Conservation (phyloP, 2,113 vertebrate species). For the Lates calcarifer region DNA sequence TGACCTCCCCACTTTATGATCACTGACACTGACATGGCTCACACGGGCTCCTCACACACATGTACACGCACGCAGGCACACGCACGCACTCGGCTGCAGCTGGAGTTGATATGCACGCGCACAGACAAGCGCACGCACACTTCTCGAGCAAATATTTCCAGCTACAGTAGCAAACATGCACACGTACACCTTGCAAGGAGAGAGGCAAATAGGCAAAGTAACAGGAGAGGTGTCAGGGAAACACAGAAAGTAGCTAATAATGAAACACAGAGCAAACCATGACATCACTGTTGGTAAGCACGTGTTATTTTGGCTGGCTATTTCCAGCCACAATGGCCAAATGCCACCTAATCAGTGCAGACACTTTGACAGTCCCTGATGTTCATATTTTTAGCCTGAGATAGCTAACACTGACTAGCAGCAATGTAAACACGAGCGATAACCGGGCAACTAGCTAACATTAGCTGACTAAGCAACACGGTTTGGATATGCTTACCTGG, state of each 20-base stretch:
- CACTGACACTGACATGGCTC: constrained; percentile 94
- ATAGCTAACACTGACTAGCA: constrained; percentile 69
- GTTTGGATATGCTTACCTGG: constrained; percentile 45
- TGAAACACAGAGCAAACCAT: constrained; percentile 6
- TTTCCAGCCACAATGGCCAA: constrained; percentile 22
- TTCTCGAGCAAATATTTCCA: constrained; percentile 10
- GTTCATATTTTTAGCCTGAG: constrained; percentile 75
- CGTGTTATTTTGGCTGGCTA: not conserved
- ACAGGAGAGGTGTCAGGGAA: constrained; percentile 41
- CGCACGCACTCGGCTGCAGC: constrained; percentile 28
- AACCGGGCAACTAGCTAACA: constrained; percentile 17
- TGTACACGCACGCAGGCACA: constrained; percentile 33
- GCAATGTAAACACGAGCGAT: constrained; percentile 54
- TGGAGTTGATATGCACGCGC: constrained; percentile 28
- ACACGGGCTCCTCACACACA: constrained; percentile 55
- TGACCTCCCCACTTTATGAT: constrained; percentile 99
- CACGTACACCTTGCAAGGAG: constrained; percentile 35
- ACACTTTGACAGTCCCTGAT: constrained; percentile 36
- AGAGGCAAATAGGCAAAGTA: not conserved
- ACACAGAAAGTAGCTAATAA: not conserved
- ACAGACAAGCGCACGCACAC: constrained; percentile 33
- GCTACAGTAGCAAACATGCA: constrained; percentile 34
- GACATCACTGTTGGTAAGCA: not conserved
- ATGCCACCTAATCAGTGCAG: constrained; percentile 11
- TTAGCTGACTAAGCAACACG: constrained; percentile 13